Base-by-base conservation (phyloP, 2,113 vertebrate species). In the Pterocles burchelli region DNA sequence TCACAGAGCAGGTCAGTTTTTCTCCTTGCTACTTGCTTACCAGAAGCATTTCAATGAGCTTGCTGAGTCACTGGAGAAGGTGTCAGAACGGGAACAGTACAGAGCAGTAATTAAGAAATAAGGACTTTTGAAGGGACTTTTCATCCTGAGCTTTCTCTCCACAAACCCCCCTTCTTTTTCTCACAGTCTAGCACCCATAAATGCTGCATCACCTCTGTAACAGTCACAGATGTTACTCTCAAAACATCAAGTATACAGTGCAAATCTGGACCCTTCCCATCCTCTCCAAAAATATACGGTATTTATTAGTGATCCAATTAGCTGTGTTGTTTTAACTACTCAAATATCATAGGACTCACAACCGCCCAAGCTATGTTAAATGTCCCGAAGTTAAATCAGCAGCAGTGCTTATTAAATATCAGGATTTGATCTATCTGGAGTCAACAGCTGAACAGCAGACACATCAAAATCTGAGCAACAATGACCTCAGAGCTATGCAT, bases 361-460 rank as follows among this genome's bases (percentile, higher is more conserved):
- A 13, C 72, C 15, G 38, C 58, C 22, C 46, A 77, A 93, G 85
- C 38, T 84, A 34, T 36, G 36, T 78, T 96, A 94, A 95, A 90
- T 12, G 75, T 33, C 71, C 75, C 59, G 36, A 76, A 73, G 82
- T 93, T 91, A 94, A 89, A 96, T 88, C 66, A 88, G 38, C 6
- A 38, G 14, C 34, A 70, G 52, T 81, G 46, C 49, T 97, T 95
- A 80, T 89, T 93, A 96, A 97, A 93, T 96, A 97, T 81, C 84
- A 83, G 74, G 88, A 94, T 94, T 96, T 96, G 84, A 74, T 95
- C 67, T 93, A 93, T 90, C 55, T 77, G 12, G 5, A 94, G 78
- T 93, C 78, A 96, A 93, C 70, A 97, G 89, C 78, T 76, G 95
- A 80, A 85, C 65, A 94, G 83, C 80, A 96, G 88, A 92, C 49